A percentile compares a stretch with the other conserved stretches of the same genome.
Evolutionary conservation across 2,888 invertebrate genomes (phyloP).

Genomic region (Acleris emargana): DNA sequence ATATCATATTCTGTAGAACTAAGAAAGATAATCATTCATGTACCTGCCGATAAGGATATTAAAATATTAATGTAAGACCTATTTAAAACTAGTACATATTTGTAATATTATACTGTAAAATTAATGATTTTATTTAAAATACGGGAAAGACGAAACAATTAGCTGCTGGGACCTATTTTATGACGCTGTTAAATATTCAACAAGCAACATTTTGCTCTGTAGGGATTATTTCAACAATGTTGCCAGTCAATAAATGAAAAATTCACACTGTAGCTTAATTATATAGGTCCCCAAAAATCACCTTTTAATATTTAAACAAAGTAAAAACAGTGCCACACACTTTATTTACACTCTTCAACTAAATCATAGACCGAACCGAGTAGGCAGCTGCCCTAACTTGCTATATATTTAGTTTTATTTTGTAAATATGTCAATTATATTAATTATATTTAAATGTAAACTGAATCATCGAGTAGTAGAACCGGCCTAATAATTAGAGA

Average conservation of each 20-base stretch:
- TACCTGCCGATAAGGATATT: slow-evolving; percentile 40
- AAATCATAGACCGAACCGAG: too few species aligned
- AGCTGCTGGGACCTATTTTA: not conserved
- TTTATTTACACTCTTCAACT: too few species aligned
- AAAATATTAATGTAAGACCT: slow-evolving; percentile 16
- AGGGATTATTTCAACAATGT: too few species aligned
- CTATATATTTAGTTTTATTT: too few species aligned
- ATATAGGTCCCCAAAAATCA: too few species aligned
- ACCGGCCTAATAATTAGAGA: slow-evolving; percentile 80
- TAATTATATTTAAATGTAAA: slow-evolving; percentile 32
- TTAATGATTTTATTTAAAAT: not conserved
- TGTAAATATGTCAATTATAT: slow-evolving; percentile 35
- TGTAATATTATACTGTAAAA: not conserved
- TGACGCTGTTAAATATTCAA: too few species aligned
- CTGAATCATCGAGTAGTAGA: slow-evolving; percentile 77
- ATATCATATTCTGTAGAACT: slow-evolving; percentile 40
- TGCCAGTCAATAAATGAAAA: too few species aligned
- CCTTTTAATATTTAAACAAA: too few species aligned
- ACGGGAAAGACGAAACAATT: not conserved
- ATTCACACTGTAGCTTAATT: too few species aligned
- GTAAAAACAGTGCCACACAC: too few species aligned
- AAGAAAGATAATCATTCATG: slow-evolving; percentile 39
- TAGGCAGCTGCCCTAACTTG: too few species aligned
- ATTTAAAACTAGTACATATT: slow-evolving; percentile 2
- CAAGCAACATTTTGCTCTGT: too few species aligned